Percentiles rank a stretch among this genome's conserved stretches.
Conservation (phyloP, 2,113 vertebrate species). For the Callipepla californica region DNA sequence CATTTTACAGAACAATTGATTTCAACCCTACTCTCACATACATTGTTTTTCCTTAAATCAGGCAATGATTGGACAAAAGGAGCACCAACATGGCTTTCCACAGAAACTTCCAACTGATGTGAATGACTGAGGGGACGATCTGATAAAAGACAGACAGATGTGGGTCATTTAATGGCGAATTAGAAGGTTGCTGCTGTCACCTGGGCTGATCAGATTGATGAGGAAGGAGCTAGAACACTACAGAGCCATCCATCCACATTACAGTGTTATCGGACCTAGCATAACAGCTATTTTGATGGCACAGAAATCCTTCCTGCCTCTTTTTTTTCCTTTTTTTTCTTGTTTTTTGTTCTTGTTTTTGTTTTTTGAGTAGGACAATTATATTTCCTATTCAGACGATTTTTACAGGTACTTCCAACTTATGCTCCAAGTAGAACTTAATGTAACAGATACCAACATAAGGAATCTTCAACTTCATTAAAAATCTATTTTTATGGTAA, state of each 20-base stretch:
- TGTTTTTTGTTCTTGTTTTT: no score
- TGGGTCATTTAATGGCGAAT: not conserved
- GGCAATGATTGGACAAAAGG: not conserved
- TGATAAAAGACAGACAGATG: not conserved
- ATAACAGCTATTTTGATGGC: not conserved
- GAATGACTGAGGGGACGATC: not conserved
- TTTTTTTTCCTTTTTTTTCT: not conserved
- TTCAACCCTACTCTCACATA: not conserved
- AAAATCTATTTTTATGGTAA: not conserved
- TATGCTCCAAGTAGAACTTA: not conserved
- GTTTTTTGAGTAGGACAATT: not conserved
- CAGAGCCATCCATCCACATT: not conserved
- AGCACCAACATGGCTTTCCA: not conserved
- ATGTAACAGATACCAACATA: not conserved
- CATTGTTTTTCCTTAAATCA: not conserved
- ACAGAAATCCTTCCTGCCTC: not conserved
- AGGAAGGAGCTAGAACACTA: not conserved
- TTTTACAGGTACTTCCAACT: not conserved
- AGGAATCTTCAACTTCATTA: not conserved
- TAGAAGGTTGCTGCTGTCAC: not conserved
- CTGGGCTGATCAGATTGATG: conserved; percentile 15
- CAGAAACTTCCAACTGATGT: not conserved
- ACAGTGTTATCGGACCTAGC: not conserved
- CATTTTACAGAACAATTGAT: not conserved
- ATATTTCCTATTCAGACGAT: not conserved